A percentile compares a stretch with the other conserved stretches of the same genome.
Evolutionary conservation across 1,140 invertebrate species (phyloP).

Genomic region (Drosophila ercepeae): DNA sequence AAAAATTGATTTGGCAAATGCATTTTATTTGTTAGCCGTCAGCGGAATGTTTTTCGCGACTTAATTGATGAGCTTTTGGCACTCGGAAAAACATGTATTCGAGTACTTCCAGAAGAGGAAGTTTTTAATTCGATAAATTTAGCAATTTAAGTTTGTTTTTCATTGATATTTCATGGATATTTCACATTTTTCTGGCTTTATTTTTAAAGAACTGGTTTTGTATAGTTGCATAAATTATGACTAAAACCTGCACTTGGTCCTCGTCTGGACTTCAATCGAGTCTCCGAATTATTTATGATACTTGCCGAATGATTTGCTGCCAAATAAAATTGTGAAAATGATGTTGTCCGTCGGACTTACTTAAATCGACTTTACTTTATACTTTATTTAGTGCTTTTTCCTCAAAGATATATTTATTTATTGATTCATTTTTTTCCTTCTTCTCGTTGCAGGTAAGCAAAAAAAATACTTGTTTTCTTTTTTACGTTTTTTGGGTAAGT

Average conservation of each 20-base stretch:
- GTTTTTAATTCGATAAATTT: neutral
- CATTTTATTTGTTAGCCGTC: slow-evolving; percentile 71
- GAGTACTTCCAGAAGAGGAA: neutral
- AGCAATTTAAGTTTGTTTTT: no score
- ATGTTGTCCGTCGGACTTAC: slow-evolving; percentile 26
- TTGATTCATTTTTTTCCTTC: slow-evolving; percentile 57
- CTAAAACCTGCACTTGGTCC: slow-evolving; percentile 50
- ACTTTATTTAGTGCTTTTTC: slow-evolving; percentile 10
- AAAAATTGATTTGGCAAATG: slow-evolving; percentile 68
- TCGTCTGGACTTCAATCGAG: slow-evolving; percentile 25
- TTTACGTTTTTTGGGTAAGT: slow-evolving; percentile 19
- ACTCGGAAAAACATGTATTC: neutral
- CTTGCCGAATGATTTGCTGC: slow-evolving; percentile 56
- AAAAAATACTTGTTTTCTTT: slow-evolving; percentile 42
- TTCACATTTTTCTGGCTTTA: neutral
- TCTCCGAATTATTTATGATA: slow-evolving; percentile 60
- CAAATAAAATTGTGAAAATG: slow-evolving; percentile 51
- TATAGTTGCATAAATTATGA: slow-evolving; percentile 64
- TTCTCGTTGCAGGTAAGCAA: slow-evolving; percentile 67
- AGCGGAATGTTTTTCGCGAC: slow-evolving; percentile 38
- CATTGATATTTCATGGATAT: neutral
- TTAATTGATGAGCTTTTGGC: slow-evolving; percentile 64
- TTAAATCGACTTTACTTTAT: slow-evolving; percentile 27
- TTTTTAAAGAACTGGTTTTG: slow-evolving; percentile 31
- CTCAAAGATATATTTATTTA: slow-evolving; percentile 48